Percentiles rank a stretch among this genome's conserved stretches.
phyloP scores from a whole-genome alignment of 2,888 invertebrate genomes.

The Torymus aiolomorphi region DNA sequence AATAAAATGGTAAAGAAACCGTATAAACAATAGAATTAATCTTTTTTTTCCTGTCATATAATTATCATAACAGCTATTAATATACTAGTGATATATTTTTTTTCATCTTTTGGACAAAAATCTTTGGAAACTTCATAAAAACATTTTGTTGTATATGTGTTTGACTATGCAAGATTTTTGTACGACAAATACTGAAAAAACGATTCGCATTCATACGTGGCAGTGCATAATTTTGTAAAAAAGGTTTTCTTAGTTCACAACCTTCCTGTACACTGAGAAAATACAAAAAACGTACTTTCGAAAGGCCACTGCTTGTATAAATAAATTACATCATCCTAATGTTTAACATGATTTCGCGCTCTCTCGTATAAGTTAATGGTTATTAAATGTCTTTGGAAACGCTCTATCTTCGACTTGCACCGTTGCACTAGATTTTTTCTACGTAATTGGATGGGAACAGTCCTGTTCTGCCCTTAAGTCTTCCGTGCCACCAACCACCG shows the following conservation, averaged over 20 bases:
- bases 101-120: constrained; percentile 45
- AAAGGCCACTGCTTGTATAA: constrained; percentile 26
- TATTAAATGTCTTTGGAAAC: constrained; percentile 54
- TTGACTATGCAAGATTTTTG: constrained; percentile 45
- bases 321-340: constrained; percentile 11
- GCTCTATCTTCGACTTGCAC: constrained; percentile 29
- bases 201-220: constrained; percentile 17
- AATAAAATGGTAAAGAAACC: constrained; percentile 40
- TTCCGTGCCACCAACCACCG: constrained; percentile 84
- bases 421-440: constrained; percentile 67
- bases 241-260: constrained; percentile 38
- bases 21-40: constrained; percentile 50
- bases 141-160: constrained; percentile 8
- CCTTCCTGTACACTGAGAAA: constrained; percentile 31
- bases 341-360: constrained; percentile 17
- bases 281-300: constrained; percentile 40
- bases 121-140: constrained; percentile 50
- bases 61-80: constrained; percentile 39
- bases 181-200: constrained; percentile 33
- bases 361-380: constrained; percentile 42
- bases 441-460: constrained; percentile 83
- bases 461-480: constrained; percentile 78
- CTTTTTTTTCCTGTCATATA: constrained; percentile 27
- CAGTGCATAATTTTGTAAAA: constrained; percentile 38
- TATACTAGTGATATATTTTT: constrained; percentile 31